A percentile compares a stretch with the other conserved stretches of the same genome.
These are phyloP conservation scores for Cheilosia impressa DNA, from an alignment of 2,888 invertebrate genomes.

Conservation along the genomic window DNA sequence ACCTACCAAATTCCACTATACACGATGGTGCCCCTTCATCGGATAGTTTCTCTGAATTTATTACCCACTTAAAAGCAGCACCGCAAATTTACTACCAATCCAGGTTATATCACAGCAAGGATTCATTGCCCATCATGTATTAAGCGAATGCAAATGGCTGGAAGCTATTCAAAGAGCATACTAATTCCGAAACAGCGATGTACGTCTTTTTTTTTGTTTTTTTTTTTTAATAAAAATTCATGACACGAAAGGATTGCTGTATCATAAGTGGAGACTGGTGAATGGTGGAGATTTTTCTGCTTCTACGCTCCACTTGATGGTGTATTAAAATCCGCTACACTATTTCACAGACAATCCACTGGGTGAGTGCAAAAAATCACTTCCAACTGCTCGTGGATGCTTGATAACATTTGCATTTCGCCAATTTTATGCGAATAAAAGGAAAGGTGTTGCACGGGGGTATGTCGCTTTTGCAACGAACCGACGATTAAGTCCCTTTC, in stretches of 20 bases:
- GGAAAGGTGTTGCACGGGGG: conserved; percentile 22
- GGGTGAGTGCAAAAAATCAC: conserved; percentile 1
- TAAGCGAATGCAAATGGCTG: conserved; percentile 19
- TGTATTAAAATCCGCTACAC: conserved; percentile 16
- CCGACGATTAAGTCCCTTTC: conserved; percentile 17
- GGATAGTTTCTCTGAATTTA: conserved; percentile 14
- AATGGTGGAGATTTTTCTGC: conserved; percentile 20
- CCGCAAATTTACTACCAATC: conserved; percentile 19
- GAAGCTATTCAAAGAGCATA: conserved; percentile 42
- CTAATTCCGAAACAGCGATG: conserved; percentile 22
- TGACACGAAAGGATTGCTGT: conserved; percentile 41
- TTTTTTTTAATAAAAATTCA: conserved; percentile 42
- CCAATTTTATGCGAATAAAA: conserved; percentile 33
- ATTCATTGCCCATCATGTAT: conserved; percentile 15
- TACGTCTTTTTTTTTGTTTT: neutral
- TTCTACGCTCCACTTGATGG: neutral
- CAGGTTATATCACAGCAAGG: conserved; percentile 20
- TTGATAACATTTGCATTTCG: conserved; percentile 38
- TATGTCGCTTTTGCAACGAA: neutral
- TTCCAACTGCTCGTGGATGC: neutral
- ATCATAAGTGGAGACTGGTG: conserved; percentile 19
- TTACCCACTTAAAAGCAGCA: conserved; percentile 27
- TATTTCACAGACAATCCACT: conserved; percentile 18
- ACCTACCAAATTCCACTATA: neutral
- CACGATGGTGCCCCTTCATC: neutral